Conservation (phyloP, 2,888 invertebrate species). For the Maniola hyperantus region DNA sequence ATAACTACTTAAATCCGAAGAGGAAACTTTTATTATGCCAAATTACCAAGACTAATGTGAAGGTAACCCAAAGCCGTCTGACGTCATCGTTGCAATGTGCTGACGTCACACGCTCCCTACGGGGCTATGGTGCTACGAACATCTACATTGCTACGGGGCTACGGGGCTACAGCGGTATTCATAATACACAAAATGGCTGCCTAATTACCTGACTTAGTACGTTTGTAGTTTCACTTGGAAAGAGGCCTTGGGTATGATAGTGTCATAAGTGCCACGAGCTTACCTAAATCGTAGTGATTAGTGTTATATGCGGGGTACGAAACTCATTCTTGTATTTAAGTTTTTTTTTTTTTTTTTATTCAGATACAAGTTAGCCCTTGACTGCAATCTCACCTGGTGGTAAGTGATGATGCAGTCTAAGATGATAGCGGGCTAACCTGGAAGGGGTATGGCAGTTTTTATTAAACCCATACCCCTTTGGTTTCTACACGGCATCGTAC, state of each 20-base stretch:
- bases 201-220: background rate
- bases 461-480: no score
- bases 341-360: no score
- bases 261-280: background rate
- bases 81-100: background rate
- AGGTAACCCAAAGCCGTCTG: background rate
- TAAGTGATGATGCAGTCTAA: no score
- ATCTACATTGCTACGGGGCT: background rate
- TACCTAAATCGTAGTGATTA: no score
- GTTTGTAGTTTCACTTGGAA: background rate
- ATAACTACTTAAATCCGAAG: background rate
- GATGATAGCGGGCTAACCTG: no score
- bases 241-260: background rate
- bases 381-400: no score
- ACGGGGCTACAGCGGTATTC: background rate
- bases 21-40: background rate
- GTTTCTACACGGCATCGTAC: no score
- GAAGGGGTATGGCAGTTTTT: no score
- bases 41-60: background rate
- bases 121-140: background rate
- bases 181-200: background rate
- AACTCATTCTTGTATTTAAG: no score
- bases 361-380: no score
- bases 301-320: no score
- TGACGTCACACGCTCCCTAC: conserved; percentile 10